phyloP scores from a whole-genome alignment of 2,113 vertebrate genomes.

The Cyprinus carpio region DNA sequence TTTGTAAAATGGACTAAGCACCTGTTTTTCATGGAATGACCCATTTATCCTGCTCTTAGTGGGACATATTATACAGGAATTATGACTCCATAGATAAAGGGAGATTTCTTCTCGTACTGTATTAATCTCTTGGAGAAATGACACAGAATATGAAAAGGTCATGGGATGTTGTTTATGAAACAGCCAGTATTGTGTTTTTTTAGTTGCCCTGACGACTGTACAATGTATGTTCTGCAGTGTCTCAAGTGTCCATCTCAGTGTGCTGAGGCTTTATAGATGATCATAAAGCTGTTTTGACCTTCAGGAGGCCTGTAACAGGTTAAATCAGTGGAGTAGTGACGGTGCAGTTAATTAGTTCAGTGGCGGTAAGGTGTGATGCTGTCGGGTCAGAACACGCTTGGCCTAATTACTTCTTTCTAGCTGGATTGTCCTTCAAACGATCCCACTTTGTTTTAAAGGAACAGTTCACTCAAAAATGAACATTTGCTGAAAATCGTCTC shows the following conservation, averaged over 20 bases:
- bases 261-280: background rate
- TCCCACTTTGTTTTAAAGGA: background rate
- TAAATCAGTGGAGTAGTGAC: background rate
- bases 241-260: background rate
- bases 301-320: conserved; percentile 1
- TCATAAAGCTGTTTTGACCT: background rate
- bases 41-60: background rate
- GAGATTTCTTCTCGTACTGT: background rate
- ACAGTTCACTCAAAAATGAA: background rate
- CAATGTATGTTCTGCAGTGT: background rate
- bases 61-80: background rate
- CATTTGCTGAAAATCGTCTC: background rate
- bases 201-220: conserved; percentile 1
- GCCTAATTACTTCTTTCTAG: conserved; percentile 33
- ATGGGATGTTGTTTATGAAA: conserved; percentile 26
- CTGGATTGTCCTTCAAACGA: conserved; percentile 37
- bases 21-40: background rate
- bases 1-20: background rate
- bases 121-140: background rate
- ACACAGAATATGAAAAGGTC: background rate
- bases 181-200: background rate
- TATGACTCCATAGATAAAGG: background rate
- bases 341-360: conserved; percentile 39
- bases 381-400: conserved; percentile 8
- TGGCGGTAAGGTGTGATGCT: conserved; percentile 23